phyloP scores from a whole-genome alignment of 2,888 invertebrate genomes.

The Leptinotarsa haldemani region DNA sequence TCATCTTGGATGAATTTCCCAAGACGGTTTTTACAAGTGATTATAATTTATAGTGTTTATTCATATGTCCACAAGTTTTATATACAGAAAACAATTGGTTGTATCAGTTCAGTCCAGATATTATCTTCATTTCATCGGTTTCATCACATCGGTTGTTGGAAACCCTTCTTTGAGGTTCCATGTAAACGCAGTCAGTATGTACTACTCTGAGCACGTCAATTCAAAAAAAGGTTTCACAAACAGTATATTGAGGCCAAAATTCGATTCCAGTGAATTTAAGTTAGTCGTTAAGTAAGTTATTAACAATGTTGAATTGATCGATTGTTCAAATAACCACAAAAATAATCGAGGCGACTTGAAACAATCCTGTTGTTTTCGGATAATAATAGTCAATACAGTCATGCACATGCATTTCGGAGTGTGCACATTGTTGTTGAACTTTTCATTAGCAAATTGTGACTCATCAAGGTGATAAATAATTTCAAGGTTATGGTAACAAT shows the following conservation, averaged over 20 bases:
- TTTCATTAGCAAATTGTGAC: conserved; percentile 3
- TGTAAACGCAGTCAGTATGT: too few relatives aligned
- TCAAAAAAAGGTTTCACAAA: too few relatives aligned
- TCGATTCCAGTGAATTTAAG: neutral
- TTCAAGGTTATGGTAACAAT: conserved; percentile 15
- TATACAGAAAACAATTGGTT: too few relatives aligned
- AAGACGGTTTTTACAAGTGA: too few relatives aligned
- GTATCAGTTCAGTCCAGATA: too few relatives aligned
- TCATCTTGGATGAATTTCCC: too few relatives aligned
- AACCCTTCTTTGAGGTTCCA: too few relatives aligned
- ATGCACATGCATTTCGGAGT: conserved; percentile 13
- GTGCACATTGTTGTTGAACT: neutral
- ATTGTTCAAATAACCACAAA: conserved; percentile 12
- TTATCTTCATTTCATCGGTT: too few relatives aligned
- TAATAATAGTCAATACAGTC: neutral
- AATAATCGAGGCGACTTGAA: neutral
- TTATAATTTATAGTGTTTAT: too few relatives aligned
- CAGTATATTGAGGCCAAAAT: neutral
- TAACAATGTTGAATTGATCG: neutral
- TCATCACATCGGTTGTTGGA: too few relatives aligned
- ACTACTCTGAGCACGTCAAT: too few relatives aligned
- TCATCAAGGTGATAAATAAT: conserved; percentile 13
- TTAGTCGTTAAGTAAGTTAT: neutral
- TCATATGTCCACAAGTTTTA: too few relatives aligned
- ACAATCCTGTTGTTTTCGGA: conserved; percentile 7